phyloP scores from a whole-genome alignment of 1,140 invertebrate genomes.

The Nephotettix cincticeps region DNA sequence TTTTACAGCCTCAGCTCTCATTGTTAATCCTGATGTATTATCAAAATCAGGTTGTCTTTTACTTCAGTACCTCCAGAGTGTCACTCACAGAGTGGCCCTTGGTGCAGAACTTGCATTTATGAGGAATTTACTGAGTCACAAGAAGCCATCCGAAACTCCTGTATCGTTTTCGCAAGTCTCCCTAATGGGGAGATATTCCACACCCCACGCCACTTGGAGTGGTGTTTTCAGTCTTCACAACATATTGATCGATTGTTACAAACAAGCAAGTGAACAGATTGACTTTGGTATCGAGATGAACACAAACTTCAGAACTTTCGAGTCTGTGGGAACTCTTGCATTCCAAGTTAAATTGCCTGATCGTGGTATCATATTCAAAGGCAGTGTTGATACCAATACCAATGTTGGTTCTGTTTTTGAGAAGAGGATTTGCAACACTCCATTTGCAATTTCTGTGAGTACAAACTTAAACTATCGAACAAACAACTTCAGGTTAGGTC shows the following conservation, averaged over 20 bases:
- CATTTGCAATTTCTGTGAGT: not conserved
- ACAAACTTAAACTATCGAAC: not conserved
- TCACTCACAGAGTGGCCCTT: not conserved
- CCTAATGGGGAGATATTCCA: not conserved
- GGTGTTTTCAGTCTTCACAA: not conserved
- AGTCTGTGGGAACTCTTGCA: not conserved
- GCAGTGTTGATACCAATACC: not conserved
- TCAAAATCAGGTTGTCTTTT: not conserved
- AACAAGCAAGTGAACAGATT: slow-evolving; percentile 7
- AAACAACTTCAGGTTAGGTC: not conserved
- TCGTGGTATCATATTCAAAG: not conserved
- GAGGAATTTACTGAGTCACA: not conserved
- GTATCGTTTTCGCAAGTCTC: not conserved
- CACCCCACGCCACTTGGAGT: not conserved
- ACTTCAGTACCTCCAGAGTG: not conserved
- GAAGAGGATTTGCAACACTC: slow-evolving; percentile 3
- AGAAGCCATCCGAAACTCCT: not conserved
- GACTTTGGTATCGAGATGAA: slow-evolving; percentile 3
- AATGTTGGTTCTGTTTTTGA: slow-evolving; percentile 4
- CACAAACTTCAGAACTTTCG: not conserved
- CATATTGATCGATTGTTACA: not conserved
- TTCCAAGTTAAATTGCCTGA: not conserved
- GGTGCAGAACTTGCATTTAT: not conserved
- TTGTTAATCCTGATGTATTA: not conserved
- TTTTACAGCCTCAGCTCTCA: not conserved